Conservation (phyloP, 2,113 vertebrate genomes). For the Pelecanus crispus region DNA sequence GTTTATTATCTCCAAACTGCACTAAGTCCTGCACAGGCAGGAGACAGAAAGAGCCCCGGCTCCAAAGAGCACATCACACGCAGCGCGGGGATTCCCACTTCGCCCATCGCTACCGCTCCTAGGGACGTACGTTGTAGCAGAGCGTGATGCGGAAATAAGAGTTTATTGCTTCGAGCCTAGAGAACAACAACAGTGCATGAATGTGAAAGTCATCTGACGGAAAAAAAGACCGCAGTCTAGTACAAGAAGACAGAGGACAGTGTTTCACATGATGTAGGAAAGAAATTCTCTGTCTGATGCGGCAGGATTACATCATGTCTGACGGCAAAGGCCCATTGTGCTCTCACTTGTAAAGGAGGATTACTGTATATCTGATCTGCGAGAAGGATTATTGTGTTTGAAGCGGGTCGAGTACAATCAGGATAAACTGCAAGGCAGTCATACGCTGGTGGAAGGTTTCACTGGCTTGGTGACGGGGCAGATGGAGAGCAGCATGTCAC, state of each 20-base stretch:
- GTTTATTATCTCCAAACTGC: not conserved
- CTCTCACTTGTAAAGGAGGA: slow-evolving; percentile 44
- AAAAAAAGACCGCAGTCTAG: not conserved
- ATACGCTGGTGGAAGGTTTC: not conserved
- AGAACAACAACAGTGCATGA: not conserved
- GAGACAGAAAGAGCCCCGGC: not conserved
- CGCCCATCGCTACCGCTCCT: not conserved
- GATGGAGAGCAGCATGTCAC: not conserved
- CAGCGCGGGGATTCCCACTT: not conserved
- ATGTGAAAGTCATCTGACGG: not conserved
- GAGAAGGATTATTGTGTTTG: slow-evolving; percentile 52
- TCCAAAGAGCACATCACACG: not conserved
- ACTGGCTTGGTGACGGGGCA: not conserved
- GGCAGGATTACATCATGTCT: slow-evolving; percentile 54
- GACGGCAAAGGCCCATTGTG: slow-evolving; percentile 44
- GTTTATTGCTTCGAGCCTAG: not conserved
- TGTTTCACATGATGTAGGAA: not conserved
- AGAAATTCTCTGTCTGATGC: not conserved
- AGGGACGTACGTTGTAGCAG: accelerated
- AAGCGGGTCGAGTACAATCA: not conserved
- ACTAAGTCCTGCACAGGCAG: not conserved
- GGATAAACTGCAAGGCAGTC: not conserved
- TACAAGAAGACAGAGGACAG: not conserved
- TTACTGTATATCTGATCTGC: slow-evolving; percentile 58
- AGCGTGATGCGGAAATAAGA: not conserved